phyloP scores from a whole-genome alignment of 2,797 vertebrate genomes.

The Spheniscus humboldti region DNA sequence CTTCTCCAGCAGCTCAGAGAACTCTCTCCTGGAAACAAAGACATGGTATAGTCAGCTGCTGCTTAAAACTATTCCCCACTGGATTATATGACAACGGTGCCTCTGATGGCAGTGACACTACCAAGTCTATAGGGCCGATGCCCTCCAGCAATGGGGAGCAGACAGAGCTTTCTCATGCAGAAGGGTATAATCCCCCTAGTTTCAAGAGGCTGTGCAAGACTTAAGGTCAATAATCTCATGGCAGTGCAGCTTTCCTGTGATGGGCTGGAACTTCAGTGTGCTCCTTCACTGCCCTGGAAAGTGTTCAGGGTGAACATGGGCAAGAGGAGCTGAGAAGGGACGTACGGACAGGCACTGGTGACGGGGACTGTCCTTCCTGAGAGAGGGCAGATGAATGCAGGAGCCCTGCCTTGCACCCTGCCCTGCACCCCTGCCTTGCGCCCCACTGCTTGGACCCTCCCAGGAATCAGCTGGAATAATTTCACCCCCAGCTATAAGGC shows the following conservation, averaged over 20 bases:
- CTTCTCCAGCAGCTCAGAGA: slow-evolving; percentile 87
- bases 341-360: accelerated
- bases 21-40: slow-evolving; percentile 80
- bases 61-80: neutral
- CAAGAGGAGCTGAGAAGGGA: neutral
- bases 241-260: neutral
- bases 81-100: neutral
- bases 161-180: neutral
- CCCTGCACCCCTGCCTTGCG: neutral
- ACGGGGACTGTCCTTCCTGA: neutral
- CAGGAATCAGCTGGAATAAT: neutral
- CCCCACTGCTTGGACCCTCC: neutral
- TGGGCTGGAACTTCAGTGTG: neutral
- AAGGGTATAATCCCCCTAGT: neutral
- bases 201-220: neutral
- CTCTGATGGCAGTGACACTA: neutral
- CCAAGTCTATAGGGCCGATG: accelerated
- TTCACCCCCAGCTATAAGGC: neutral
- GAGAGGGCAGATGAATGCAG: neutral
- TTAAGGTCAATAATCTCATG: neutral
- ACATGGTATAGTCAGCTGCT: neutral
- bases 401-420: neutral
- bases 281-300: neutral
- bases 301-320: neutral
- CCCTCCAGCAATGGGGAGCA: neutral